Conservation (phyloP, 2,113 vertebrate species). For the Hippolais icterina region DNA sequence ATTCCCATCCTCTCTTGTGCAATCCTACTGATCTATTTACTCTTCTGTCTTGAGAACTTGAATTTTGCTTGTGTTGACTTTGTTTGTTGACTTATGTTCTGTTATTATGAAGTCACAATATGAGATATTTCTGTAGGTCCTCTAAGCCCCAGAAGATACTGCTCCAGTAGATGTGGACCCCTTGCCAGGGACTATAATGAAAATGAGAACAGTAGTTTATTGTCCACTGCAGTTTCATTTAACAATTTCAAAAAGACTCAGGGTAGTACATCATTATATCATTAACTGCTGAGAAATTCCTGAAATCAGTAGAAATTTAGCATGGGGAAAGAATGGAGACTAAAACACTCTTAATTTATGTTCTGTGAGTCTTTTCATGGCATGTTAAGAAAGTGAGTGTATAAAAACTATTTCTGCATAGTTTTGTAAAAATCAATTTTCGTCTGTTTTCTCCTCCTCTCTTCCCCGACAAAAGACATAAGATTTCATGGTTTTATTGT, state of each 20-base stretch:
- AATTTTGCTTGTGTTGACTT: neutral
- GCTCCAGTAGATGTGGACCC: neutral
- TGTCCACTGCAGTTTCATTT: neutral
- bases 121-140: neutral
- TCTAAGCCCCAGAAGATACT: neutral
- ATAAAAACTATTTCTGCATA: neutral
- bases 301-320: neutral
- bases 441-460: neutral
- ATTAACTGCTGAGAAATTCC: neutral
- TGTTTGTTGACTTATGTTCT: neutral
- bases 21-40: neutral
- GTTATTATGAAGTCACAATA: neutral
- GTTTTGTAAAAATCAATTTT: neutral
- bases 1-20: neutral
- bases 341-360: neutral
- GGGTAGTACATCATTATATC: neutral
- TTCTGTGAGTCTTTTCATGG: neutral
- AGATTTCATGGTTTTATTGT: neutral
- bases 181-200: neutral
- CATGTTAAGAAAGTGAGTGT: neutral
- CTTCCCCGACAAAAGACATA: fast-evolving
- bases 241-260: neutral
- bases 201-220: neutral
- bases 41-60: neutral
- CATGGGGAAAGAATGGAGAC: neutral